phyloP scores from a whole-genome alignment of 2,888 invertebrate species.

The Philhelius pedissequus region DNA sequence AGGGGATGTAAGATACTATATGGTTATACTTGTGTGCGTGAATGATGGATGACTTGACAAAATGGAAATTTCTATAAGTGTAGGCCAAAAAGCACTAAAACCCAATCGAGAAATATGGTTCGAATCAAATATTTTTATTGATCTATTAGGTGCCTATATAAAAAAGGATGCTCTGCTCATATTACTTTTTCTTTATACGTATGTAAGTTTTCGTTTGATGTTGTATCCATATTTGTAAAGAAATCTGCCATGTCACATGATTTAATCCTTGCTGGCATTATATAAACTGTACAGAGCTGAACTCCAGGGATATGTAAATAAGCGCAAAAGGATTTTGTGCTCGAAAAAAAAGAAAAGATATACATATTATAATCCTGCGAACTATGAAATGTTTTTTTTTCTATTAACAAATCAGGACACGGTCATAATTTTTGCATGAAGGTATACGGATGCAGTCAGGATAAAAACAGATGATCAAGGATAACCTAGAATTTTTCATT shows the following conservation, averaged over 20 bases:
- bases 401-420: conserved; percentile 35
- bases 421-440: conserved; percentile 62
- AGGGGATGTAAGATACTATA: background rate
- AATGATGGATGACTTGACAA: conserved; percentile 55
- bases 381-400: background rate
- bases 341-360: conserved; percentile 1
- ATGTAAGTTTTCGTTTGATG: conserved; percentile 6
- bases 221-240: background rate
- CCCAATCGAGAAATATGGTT: conserved; percentile 22
- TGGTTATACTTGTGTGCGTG: conserved; percentile 16
- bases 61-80: conserved; percentile 31
- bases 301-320: conserved; percentile 43
- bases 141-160: no score
- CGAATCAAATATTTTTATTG: conserved; percentile 61
- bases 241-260: conserved; percentile 38
- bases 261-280: conserved; percentile 35
- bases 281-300: background rate
- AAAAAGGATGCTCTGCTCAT: no score
- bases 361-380: conserved; percentile 40
- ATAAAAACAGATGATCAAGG: conserved; percentile 35
- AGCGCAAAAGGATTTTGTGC: conserved; percentile 62
- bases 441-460: conserved; percentile 30
- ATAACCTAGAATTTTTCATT: conserved; percentile 5
- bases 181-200: background rate
- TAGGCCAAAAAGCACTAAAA: background rate